Evolutionary conservation across 2,113 vertebrate species (phyloP), one percentile per base, ranked within the genome.

Genomic region (Hymenochirus boettgeri): DNA sequence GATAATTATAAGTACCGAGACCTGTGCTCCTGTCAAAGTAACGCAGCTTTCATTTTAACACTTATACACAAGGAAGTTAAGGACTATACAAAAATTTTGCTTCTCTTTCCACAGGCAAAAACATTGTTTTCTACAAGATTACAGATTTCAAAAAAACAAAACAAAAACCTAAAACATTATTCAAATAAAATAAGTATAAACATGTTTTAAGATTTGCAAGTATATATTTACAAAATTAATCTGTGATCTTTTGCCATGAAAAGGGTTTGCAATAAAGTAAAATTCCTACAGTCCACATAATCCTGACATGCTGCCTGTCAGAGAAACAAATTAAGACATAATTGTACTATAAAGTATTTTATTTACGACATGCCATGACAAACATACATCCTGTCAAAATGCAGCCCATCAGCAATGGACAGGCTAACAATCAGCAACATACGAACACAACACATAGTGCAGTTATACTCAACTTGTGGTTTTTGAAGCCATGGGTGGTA

Each of bases 1-100:
- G n/a, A n/a, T n/a, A n/a, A n/a, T n/a, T n/a, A n/a, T n/a, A n/a
- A n/a, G n/a, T n/a, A n/a, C n/a, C n/a, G 1, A 35, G 8, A 35
- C 33, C 7, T 13, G 33, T 35, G 33, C 15, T 12, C 33, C 33
- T 35, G 33, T 35, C 15, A 35, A 2, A 9, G 15, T 77, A 86
- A 86, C 83, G 86, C 87, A 90, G 86, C 86, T 85, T 91, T 86
- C 79, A 81, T 77, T 73, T 79, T 78, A 79, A 83, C 61, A 48
- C 3, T 73, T 80, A 70, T 79, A 80, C 53, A 76, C 76, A 79
- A 78, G 72, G 84, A 35, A 67, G 73, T 83, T 75, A 75, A 76
- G 83, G 65, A 65, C 71, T 81, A 76, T 47, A 73, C 79, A 82
- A 82, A 81, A 80, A 85, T 85, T 46, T 73, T 78, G 71, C 69